These are phyloP conservation scores for Megaceryle torquata DNA, from an alignment of 2,113 vertebrate genomes.

Conservation along the genomic window DNA sequence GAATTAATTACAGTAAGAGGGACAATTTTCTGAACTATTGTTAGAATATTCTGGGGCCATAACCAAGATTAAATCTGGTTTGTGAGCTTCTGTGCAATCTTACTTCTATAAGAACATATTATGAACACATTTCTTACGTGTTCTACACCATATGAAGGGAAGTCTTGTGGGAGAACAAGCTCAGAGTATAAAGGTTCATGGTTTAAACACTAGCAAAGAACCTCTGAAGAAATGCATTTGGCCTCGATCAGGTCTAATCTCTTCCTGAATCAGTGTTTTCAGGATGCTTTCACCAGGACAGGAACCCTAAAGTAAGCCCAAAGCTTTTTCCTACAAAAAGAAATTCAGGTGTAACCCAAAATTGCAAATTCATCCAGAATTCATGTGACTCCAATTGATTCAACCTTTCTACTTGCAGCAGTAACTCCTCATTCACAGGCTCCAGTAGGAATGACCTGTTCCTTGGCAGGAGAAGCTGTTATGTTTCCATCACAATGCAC, in stretches of 20 bases:
- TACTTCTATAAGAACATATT: neutral
- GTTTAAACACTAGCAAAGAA: neutral
- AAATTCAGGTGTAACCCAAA: neutral
- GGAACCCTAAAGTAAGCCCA: neutral
- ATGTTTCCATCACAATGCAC: constrained; percentile 52
- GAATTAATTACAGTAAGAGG: neutral
- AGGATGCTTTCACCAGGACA: neutral
- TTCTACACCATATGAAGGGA: neutral
- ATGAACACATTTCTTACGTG: neutral
- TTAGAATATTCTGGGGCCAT: neutral
- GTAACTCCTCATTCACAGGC: neutral
- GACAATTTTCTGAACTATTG: neutral
- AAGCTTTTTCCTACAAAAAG: neutral
- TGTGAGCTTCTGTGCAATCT: neutral
- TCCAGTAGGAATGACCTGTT: constrained; percentile 1
- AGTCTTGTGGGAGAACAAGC: neutral
- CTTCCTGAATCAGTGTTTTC: neutral
- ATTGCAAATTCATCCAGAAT: neutral
- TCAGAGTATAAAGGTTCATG: neutral
- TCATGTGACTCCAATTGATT: neutral
- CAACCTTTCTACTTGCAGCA: neutral
- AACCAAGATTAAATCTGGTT: neutral
- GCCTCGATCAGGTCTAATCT: neutral
- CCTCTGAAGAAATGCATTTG: neutral
- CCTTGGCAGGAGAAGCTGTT: constrained; percentile 45